These are phyloP conservation scores for Saccopteryx leptura DNA, from an alignment of 2,113 vertebrate genomes.

Conservation along the genomic window DNA sequence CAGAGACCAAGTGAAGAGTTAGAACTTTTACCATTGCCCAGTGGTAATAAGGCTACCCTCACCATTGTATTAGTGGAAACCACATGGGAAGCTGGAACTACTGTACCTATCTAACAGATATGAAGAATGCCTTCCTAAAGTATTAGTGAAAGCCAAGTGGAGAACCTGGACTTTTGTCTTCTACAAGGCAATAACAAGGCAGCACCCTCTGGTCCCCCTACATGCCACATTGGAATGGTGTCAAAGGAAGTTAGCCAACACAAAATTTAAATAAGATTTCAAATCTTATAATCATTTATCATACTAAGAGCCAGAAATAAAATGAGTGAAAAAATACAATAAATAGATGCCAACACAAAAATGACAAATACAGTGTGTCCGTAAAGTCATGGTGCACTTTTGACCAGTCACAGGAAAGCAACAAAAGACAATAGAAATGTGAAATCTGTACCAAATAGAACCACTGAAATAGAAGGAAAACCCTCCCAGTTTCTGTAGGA, in stretches of 20 bases:
- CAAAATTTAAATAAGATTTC: not conserved
- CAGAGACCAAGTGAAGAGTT: not conserved
- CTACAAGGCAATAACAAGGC: not conserved
- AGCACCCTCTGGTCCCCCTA: too few relatives aligned
- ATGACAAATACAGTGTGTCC: not conserved
- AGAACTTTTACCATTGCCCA: not conserved
- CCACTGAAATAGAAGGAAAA: too few relatives aligned
- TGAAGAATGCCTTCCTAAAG: not conserved
- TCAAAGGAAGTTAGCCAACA: conserved; percentile 2
- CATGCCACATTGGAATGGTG: not conserved
- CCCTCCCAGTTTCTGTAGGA: too few relatives aligned
- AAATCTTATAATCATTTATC: not conserved
- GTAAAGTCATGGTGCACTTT: too few relatives aligned
- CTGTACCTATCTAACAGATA: not conserved
- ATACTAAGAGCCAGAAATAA: not conserved
- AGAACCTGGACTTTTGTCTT: not conserved
- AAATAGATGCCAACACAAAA: not conserved
- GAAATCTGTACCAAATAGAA: too few relatives aligned
- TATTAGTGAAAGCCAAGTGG: not conserved
- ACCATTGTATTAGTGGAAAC: not conserved
- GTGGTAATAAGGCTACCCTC: not conserved
- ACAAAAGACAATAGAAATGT: too few relatives aligned
- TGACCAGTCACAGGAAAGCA: too few relatives aligned
- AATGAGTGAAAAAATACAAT: not conserved
- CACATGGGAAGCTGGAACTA: not conserved